Evolutionary conservation across 1,140 invertebrate genomes (phyloP).

Genomic region (Aphelinus atriplicis): DNA sequence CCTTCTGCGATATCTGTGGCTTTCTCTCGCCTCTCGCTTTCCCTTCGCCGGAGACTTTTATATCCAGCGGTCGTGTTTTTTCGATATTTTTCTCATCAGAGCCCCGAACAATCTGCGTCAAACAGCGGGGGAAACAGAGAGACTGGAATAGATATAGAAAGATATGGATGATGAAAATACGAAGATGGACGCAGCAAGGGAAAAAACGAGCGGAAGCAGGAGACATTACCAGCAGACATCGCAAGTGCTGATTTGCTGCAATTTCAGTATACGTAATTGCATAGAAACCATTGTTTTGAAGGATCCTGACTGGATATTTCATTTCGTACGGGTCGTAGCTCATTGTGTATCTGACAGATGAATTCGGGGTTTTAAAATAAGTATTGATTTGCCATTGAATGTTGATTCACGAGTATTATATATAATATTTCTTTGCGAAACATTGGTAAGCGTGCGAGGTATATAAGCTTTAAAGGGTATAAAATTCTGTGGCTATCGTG

Average conservation of each 20-base stretch:
- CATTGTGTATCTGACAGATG: too few species aligned
- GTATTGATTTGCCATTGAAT: too few species aligned
- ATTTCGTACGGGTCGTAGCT: too few species aligned
- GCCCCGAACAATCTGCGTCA: conserved; percentile 11
- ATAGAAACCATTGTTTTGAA: too few species aligned
- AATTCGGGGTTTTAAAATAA: too few species aligned
- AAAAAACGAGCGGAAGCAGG: not conserved
- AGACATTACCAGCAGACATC: conserved; percentile 3
- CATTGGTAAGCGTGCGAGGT: too few species aligned
- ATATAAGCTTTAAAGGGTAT: too few species aligned
- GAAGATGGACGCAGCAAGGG: not conserved
- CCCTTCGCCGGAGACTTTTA: not conserved
- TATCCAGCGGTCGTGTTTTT: conserved; percentile 13
- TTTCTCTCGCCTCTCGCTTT: not conserved
- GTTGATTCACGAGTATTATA: too few species aligned
- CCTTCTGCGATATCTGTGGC: not conserved
- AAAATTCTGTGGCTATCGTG: too few species aligned
- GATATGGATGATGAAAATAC: conserved; percentile 22
- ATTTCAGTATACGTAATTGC: too few species aligned
- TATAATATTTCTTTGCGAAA: too few species aligned
- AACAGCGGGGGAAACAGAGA: not conserved
- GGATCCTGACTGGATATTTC: too few species aligned
- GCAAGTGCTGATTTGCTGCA: not conserved
- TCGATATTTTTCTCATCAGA: conserved; percentile 27
- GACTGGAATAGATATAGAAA: not conserved